Evolutionary conservation across 2,113 vertebrate species (phyloP), one percentile per base, ranked within the genome.

Genomic region (Myodes glareolus): DNA sequence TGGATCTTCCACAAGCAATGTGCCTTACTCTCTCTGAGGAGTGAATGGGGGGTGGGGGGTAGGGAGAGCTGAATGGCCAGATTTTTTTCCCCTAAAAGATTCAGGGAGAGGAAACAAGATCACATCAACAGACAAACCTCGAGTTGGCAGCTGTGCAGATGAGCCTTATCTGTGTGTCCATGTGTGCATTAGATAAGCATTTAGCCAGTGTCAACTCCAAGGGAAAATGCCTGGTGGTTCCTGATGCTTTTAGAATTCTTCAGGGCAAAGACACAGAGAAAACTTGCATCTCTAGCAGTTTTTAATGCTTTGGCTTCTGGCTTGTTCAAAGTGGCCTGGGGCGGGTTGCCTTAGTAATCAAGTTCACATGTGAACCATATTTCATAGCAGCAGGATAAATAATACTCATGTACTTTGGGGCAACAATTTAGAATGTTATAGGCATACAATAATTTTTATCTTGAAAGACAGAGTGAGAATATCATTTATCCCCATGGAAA

Each of bases 281-380:
- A 85, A 89, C 84, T 25, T 94, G 76, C 67, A 67, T 80, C 55
- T 85, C 63, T 55, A 90, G 80, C 67, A 97, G 88, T 16, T 97
- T 96, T 92, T 93, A 94, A 93, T 67, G 50, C 29, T 65, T 90
- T 97, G 78, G 19, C 9, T 95, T 95, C 72, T 39, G 25, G 96
- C 65, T 94, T 91, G 31, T 92, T 94, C 86, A 89, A 77, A 96
- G 82, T 90, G 39, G 77, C 78, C 88, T 75, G 82, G 55, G 88
- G 63, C 61, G 96, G 93, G 68, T 21, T 86, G 36, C 58, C 45
- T 67, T 45, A 63, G 39, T n/a, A 95, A 31, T 86, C 42, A 95
- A 90, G 7, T 88, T 96, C 80, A 90, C 2, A 90, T 75, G 55
- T 47, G 68, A 72, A 84, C 75, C 39, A 85, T 72, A 70, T 78